Evolutionary conservation across 2,113 vertebrate genomes (phyloP), one percentile per base, ranked within the genome.

Genomic region (Pygoscelis antarcticus): DNA sequence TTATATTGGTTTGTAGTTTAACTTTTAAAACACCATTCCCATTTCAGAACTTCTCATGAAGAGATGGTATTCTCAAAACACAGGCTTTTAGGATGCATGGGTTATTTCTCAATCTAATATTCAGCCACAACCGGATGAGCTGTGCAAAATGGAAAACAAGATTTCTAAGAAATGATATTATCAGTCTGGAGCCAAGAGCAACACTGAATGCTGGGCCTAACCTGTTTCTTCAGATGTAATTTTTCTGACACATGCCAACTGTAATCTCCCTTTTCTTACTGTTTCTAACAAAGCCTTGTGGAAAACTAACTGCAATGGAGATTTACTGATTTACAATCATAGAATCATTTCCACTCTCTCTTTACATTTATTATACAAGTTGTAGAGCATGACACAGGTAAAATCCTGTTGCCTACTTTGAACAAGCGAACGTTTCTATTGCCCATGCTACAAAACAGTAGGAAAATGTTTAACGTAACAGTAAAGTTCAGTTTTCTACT

Each of bases 241-340:
- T 92, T 96, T 98, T 96, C 95, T 97, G 93, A 87, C 77, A 95
- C 65, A 77, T 90, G 89, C 95, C 92, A 90, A 92, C 77, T 84
- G 93, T 70, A 95, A 84, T 76, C 84, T 92, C 51, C 81, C 57
- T 54, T 89, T 93, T 93, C 72, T 61, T 91, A 95, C 78, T 84
- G 90, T 96, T 94, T 90, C 74, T 83, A 87, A 72, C 87, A 96
- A 89, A 90, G 66, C 54, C 57, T 89, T 95, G 89, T 85, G 81
- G 88, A 82, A 96, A 98, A 92, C 83, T 71, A 95, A 96, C 95
- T 96, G 87, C 76, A 89, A 92, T 77, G 94, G 51, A 94, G 95
- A 98, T 96, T 96, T 94, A 96, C 90, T 77, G 78, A 97, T 97
- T 98, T 97, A 92, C 89, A 91, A 93, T 96, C 87, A 96, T 57